Evolutionary conservation across 2,888 invertebrate species (phyloP), one percentile per base, ranked within the genome.

Genomic region (Drosophila lacicola): DNA sequence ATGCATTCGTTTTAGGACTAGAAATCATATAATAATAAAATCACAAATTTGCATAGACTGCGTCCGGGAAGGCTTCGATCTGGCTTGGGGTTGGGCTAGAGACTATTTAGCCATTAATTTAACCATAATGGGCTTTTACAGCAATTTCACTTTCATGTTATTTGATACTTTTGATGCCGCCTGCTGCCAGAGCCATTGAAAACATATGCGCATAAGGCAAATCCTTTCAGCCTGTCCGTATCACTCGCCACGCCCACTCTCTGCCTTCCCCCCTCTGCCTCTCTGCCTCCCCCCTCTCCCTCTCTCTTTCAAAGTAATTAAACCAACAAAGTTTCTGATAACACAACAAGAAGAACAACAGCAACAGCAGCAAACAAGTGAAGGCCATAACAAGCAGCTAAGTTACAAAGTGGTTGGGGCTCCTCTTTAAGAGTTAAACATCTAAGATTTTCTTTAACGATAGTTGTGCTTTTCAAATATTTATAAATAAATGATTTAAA

Each of bases 101-200:
- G 10, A 19, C 45, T 50, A 41, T 29, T 51, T 68, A 70, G 70
- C 77, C 89, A 88, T 88, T 88, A 88, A 87, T 81, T 83, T 74
- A 77, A 65, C 79, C 77, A 74, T 87, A 79, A 87, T 79, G 72
- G 76, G 79, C 63, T 71, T 82, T 87, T 74, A 79, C 67, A 71
- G 78, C 80, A 79, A 65, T 81, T 83, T 86, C 70, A 64, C 80
- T 83, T 86, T 77, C 85, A 68, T 80, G 85, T 80, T 82, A 85
- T 89, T 87, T 78, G 88, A 85, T 87, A 89, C 82, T 74, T 80
- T 74, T 70, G 57, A 72, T 51, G 63, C 36, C 58, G 67, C 64
- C 62, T 45, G 39, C 45, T 64, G 76, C 49, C 39, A 54, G 57
- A 83, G 83, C 65, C 73, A 80, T 83, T 86, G 70, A 36, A 68